These are phyloP conservation scores for Neosalanx taihuensis DNA, from an alignment of 2,797 vertebrate species.

Conservation along the genomic window DNA sequence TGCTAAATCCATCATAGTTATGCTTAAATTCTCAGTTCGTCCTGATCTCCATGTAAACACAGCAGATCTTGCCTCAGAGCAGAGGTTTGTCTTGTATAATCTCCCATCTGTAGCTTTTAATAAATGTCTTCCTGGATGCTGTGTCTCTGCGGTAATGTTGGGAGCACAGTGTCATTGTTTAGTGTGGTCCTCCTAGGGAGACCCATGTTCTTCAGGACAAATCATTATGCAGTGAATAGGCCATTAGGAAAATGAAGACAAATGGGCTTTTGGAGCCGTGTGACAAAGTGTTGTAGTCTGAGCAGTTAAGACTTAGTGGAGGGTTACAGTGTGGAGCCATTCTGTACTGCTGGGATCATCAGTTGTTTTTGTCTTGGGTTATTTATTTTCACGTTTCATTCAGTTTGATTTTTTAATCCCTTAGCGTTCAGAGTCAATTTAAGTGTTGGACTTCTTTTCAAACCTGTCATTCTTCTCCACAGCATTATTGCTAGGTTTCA, in stretches of 20 bases:
- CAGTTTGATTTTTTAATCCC: too few relatives aligned
- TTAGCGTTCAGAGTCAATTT: too few relatives aligned
- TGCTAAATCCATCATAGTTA: not conserved
- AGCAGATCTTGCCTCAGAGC: slow-evolving; percentile 37
- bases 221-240: slow-evolving; percentile 83
- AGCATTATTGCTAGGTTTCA: too few relatives aligned
- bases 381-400: too few relatives aligned
- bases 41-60: slow-evolving; percentile 51
- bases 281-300: slow-evolving; percentile 70
- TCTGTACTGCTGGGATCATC: too few relatives aligned
- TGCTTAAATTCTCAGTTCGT: not conserved
- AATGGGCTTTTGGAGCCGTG: slow-evolving; percentile 61
- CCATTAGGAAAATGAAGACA: slow-evolving; percentile 80
- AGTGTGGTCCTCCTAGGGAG: slow-evolving; percentile 61
- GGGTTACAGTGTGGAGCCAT: not conserved
- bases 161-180: slow-evolving; percentile 67
- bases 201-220: slow-evolving; percentile 73
- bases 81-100: slow-evolving; percentile 50
- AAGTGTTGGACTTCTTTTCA: not conserved
- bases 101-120: slow-evolving; percentile 61
- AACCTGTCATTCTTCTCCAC: not conserved
- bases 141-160: slow-evolving; percentile 53
- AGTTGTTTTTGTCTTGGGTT: too few relatives aligned
- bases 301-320: slow-evolving; percentile 54
- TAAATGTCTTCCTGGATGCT: slow-evolving; percentile 61